Evolutionary conservation across 2,888 invertebrate genomes (phyloP).

Genomic region (Callinectes sapidus): DNA sequence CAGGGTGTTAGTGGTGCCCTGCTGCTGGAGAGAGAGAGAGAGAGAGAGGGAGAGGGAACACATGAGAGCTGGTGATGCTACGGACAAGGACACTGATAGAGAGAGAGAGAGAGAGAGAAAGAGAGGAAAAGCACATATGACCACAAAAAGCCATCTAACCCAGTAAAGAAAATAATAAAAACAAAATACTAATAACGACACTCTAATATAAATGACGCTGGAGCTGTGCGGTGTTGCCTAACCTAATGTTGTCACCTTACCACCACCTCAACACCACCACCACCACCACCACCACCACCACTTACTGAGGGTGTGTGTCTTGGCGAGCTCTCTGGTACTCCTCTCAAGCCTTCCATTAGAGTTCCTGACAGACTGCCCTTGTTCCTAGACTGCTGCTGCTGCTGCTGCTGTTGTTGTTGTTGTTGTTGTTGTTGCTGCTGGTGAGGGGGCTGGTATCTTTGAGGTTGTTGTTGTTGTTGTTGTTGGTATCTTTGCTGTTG

Average conservation of each 20-base stretch:
- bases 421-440: neutral
- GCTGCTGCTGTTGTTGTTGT: neutral
- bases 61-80: neutral
- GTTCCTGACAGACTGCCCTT: neutral
- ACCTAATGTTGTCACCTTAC: neutral
- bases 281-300: neutral
- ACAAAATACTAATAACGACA: too few relatives aligned
- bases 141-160: too few relatives aligned
- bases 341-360: neutral
- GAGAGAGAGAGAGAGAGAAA: too few relatives aligned
- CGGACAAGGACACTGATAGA: neutral
- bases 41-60: slow-evolving; percentile 9
- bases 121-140: too few relatives aligned
- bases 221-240: too few relatives aligned
- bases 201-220: too few relatives aligned
- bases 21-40: neutral
- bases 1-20: neutral
- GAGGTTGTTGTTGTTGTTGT: neutral
- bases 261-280: neutral
- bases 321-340: neutral
- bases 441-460: neutral
- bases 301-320: neutral
- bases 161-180: too few relatives aligned
- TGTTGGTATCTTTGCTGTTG: neutral
- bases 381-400: neutral